Evolutionary conservation across 2,888 invertebrate species (phyloP), one percentile per base, ranked within the genome.

Genomic region (Arctia plantaginis): DNA sequence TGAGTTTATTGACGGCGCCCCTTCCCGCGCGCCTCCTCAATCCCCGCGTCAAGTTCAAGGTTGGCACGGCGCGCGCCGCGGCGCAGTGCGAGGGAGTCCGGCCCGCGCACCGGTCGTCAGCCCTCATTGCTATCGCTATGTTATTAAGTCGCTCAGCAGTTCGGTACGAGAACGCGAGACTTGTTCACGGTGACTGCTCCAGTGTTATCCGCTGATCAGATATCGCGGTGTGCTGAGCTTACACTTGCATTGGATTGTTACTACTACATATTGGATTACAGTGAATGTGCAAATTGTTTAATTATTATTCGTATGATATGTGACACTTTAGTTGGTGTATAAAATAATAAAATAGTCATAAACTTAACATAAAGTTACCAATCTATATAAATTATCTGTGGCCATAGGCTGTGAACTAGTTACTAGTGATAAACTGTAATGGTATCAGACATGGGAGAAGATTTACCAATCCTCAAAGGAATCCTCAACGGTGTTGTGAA

Each of bases 401-500:
- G 94, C 94, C 92, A 81, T 91, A 84, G 95, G 95, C 95, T 95
- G 95, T 95, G 95, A 95, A 93, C 88, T 94, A 93, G 92, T 92
- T 92, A 84, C 87, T 92, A 94, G 93, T 94, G 93, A 90, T 85
- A 91, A 91, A 92, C 91, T 93, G 90, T 92, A 88, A 94, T 95
- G 94, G 94, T 95, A 90, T 94, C 94, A 92, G 95, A 95, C 96
- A 98, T 98, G 98, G 97, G 97, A 93, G 98, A 98, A 96, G 98
- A 98, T 96, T 96, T 98, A 95, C 98, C 98, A 88, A 98, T 98
- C 91, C 97, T 98, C 83, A 98, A 98, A 95, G 98, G 98, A 91
- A 98, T 98, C 95, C 97, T 98, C 88, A 98, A 98, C 93, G 98
- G 98, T 92, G 98, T 98, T 91, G 98, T 98, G 93, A 97, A 98